Conservation (phyloP, 1,140 invertebrate genomes). For the Drosophila kohkoa region DNA sequence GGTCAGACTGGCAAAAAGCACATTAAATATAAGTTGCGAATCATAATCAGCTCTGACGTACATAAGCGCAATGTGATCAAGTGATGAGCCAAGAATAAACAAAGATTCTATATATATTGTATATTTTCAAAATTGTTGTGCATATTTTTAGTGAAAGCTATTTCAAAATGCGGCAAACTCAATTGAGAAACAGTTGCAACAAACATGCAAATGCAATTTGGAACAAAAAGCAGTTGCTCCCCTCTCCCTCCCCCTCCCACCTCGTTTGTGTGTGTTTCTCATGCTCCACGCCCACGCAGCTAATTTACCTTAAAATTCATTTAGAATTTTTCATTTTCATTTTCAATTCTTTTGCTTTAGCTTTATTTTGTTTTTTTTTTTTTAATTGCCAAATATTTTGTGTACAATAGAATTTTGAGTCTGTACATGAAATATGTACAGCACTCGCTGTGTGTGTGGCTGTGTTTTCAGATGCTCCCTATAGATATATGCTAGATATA, state of each 20-base stretch:
- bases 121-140: neutral
- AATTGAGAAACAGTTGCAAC: constrained; percentile 48
- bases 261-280: constrained; percentile 24
- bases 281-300: constrained; percentile 56
- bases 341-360: constrained; percentile 8
- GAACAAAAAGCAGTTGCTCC: constrained; percentile 29
- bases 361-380: constrained; percentile 37
- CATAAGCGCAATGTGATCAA: constrained; percentile 17
- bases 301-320: constrained; percentile 79
- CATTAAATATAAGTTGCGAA: neutral
- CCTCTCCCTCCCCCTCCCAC: neutral
- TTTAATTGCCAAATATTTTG: constrained; percentile 57
- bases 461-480: no score
- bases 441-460: neutral
- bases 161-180: constrained; percentile 40
- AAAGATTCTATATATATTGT: neutral
- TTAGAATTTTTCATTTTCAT: constrained; percentile 52
- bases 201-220: constrained; percentile 72
- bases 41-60: constrained; percentile 27
- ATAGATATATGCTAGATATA: neutral
- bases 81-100: constrained; percentile 13
- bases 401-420: constrained; percentile 48
- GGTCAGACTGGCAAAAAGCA: constrained; percentile 8
- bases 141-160: constrained; percentile 22
- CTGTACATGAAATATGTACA: constrained; percentile 39